Evolutionary conservation across 2,888 invertebrate genomes (phyloP), one percentile per base, ranked within the genome.

Genomic region (Limnephilus lunatus): DNA sequence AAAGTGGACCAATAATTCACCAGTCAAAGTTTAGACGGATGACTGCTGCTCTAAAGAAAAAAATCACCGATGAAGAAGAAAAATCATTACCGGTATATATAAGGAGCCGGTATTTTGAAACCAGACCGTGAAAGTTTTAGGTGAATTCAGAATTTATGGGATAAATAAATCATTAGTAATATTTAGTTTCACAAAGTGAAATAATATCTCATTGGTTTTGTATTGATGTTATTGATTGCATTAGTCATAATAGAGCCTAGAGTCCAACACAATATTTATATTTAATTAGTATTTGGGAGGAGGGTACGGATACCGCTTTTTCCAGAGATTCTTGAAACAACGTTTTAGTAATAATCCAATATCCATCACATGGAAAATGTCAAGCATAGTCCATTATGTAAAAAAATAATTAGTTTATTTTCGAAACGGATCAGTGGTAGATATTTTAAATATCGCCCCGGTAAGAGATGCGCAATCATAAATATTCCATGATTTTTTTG

Each of bases 1-100:
- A 87, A 87, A 87, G 68, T 32, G 15, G 32, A 68, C 53, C 53
- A 15, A 87, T 87, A 68, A 32, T 87, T 53, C 35, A 87, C 31
- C 19, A 85, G 35, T 14, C 32, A 25, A n/a, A 53, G 87, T 87
- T n/a, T 25, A 68, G 68, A n/a, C 31, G 48, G 68, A 19, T 53
- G 87, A 19, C 5, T 19, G 87, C 19, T n/a, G 81, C 81, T 53
- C 68, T 68, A 19, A 68, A 25, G 7, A 25, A 9, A 68, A 68
- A 68, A n/a, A 68, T 7, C 25, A 2, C 68, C n/a, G n/a, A 25
- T 68, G 7, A 68, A 68, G 68, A n/a, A 68, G 68, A 68, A 53
- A 68, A 25, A 68, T 25, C 25, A 68, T 68, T 68, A 68, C 68
- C 68, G 68, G 25, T 68, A 68, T 68, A n/a, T 3, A 68, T 68